Conservation (phyloP, 2,797 vertebrate genomes). For the Sebastes wilsoni region DNA sequence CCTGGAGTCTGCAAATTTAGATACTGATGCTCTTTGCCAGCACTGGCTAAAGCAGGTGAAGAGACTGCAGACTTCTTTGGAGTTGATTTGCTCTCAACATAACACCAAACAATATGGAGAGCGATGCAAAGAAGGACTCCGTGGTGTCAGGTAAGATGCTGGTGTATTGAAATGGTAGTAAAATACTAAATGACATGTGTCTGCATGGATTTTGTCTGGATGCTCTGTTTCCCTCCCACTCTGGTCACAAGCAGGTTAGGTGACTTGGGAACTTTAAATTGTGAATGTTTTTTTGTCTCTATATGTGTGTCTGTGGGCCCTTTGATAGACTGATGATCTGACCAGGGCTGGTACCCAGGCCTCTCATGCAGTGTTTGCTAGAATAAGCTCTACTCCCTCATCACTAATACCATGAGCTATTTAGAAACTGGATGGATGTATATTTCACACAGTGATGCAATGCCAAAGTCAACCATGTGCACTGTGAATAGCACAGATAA, state of each 20-base stretch:
- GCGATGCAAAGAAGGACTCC: constrained; percentile 19
- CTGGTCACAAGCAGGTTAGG: background rate
- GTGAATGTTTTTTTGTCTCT: background rate
- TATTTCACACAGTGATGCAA: background rate
- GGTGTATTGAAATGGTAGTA: background rate
- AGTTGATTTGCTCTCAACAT: constrained; percentile 34
- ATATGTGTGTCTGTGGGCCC: background rate
- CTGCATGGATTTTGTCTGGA: background rate
- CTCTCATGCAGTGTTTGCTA: background rate
- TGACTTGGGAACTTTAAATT: background rate
- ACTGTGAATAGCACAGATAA: too few species aligned
- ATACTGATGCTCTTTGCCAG: background rate
- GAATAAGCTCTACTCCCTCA: background rate
- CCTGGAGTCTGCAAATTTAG: constrained; percentile 17
- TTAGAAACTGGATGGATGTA: background rate
- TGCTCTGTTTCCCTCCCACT: background rate
- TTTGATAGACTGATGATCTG: background rate
- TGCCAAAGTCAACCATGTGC: background rate
- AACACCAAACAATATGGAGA: constrained; percentile 23
- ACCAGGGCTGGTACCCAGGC: background rate
- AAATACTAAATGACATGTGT: background rate
- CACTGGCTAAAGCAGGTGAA: constrained; percentile 48
- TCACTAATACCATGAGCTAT: background rate
- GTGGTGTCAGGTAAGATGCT: constrained; percentile 20
- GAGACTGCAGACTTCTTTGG: constrained; percentile 37